Percentiles rank a stretch among this genome's conserved stretches.
Conservation (phyloP, 2,888 invertebrate species). For the Panopea generosa region DNA sequence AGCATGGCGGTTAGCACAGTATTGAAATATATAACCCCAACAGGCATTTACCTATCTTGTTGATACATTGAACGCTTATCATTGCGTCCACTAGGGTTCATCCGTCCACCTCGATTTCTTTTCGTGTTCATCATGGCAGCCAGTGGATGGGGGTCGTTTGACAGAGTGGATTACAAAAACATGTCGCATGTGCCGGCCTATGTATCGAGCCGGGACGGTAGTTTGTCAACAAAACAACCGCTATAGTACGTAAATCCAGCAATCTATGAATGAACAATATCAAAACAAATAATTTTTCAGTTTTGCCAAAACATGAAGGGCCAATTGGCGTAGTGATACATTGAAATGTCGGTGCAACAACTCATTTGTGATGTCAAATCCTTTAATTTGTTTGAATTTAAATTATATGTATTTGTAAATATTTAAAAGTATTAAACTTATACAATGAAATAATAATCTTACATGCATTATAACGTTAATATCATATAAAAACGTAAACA, state of each 20-base stretch:
- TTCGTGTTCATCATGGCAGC: conserved; percentile 63
- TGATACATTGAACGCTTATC: conserved; percentile 53
- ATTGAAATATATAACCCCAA: too few species aligned
- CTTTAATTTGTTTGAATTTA: too few species aligned
- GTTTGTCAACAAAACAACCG: conserved; percentile 7
- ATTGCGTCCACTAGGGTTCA: conserved; percentile 41
- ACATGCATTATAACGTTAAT: neutral
- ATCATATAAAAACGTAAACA: too few species aligned
- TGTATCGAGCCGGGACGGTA: conserved; percentile 14
- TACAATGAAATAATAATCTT: neutral
- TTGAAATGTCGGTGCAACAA: conserved; percentile 20
- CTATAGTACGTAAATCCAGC: neutral
- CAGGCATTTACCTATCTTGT: conserved; percentile 47
- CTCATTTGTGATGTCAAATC: conserved; percentile 6
- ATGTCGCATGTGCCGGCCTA: conserved; percentile 26
- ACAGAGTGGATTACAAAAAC: conserved; percentile 40
- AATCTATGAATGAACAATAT: conserved; percentile 15
- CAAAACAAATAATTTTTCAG: conserved; percentile 40
- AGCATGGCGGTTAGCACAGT: too few species aligned
- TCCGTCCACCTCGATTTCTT: conserved; percentile 45
- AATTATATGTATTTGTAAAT: too few species aligned
- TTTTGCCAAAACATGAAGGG: conserved; percentile 48
- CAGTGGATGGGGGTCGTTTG: conserved; percentile 36
- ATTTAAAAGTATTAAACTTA: too few species aligned
- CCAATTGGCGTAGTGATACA: conserved; percentile 35